Conservation (phyloP, 2,113 vertebrate genomes). For the Aldabrachelys gigantea region DNA sequence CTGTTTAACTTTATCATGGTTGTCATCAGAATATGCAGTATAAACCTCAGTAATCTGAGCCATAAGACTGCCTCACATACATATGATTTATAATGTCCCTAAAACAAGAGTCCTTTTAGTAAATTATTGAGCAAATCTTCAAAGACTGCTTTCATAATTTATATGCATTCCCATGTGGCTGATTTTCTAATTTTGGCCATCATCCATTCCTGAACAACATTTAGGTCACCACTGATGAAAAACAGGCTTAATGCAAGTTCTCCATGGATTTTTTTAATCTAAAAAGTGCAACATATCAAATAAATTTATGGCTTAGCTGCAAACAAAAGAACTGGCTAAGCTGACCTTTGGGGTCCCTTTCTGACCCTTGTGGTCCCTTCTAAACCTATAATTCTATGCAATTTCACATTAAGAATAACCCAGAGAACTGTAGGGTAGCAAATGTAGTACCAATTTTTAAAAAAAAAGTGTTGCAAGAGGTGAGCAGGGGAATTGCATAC, state of each 20-base stretch:
- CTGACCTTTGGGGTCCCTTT: too few species aligned
- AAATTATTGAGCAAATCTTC: constrained; percentile 28
- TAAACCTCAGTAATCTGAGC: not conserved
- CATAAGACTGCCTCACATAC: not conserved
- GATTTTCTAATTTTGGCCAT: not conserved
- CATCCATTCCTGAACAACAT: not conserved
- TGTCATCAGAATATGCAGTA: not conserved
- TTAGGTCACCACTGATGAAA: not conserved
- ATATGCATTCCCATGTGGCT: not conserved
- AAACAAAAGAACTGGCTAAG: not conserved
- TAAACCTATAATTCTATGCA: not conserved
- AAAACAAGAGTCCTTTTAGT: not conserved
- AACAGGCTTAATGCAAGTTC: not conserved
- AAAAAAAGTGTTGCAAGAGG: not conserved
- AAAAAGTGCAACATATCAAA: not conserved
- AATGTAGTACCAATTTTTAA: not conserved
- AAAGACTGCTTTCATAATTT: constrained; percentile 1
- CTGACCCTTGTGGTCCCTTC: too few species aligned
- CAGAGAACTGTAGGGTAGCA: not conserved
- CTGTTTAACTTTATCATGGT: not conserved
- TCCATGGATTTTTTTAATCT: not conserved
- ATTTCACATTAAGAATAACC: not conserved
- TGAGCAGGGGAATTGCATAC: not conserved
- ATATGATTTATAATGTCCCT: not conserved
- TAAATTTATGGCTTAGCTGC: not conserved